Conservation (phyloP, 2,113 vertebrate species). For the Oncorhynchus keta region DNA sequence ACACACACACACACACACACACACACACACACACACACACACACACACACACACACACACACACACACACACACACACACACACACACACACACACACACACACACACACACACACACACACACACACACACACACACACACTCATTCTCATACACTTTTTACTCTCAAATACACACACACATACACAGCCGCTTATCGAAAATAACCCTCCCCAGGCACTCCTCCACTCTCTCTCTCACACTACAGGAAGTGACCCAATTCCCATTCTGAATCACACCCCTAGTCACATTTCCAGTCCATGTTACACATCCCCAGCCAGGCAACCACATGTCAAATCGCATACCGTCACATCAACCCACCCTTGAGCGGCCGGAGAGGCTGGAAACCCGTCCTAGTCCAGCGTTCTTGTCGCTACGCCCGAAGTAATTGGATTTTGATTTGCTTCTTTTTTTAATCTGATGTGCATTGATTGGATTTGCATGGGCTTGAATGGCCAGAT, state of each 20-base stretch:
- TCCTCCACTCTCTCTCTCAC: slow-evolving; percentile 39
- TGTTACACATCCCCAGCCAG: neutral
- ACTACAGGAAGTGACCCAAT: slow-evolving; percentile 61
- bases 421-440: slow-evolving; percentile 52
- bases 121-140: slow-evolving; percentile 1
- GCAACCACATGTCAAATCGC: slow-evolving; percentile 9
- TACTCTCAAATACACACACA: neutral
- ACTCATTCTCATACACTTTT: neutral
- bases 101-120: no score
- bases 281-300: neutral
- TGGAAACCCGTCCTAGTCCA: slow-evolving; percentile 9
- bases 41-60: no score
- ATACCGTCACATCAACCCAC: slow-evolving; percentile 42
- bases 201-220: slow-evolving; percentile 55
- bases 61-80: no score
- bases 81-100: no score
- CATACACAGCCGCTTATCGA: slow-evolving; percentile 48
- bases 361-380: slow-evolving; percentile 11
- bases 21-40: no score
- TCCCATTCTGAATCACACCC: slow-evolving; percentile 15
- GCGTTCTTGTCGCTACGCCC: slow-evolving; percentile 29
- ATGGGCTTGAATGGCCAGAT: slow-evolving; percentile 30
- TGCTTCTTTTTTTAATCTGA: slow-evolving; percentile 3
- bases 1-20: slow-evolving; percentile 7
- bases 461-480: slow-evolving; percentile 28